These are phyloP conservation scores for Steatornis caripensis DNA, from an alignment of 2,113 vertebrate species.

Conservation along the genomic window DNA sequence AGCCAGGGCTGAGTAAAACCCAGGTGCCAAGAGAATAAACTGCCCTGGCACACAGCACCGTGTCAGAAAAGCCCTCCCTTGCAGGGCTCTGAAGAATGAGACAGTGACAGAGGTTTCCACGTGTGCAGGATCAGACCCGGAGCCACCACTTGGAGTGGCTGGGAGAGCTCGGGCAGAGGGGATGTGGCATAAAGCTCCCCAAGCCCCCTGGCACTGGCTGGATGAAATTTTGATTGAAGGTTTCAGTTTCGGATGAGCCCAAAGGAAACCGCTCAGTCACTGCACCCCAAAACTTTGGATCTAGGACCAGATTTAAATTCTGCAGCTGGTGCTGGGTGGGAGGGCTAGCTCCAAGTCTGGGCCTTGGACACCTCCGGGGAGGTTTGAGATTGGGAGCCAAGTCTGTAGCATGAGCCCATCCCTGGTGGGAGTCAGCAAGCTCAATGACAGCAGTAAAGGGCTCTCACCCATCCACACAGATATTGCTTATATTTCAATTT, in stretches of 20 bases:
- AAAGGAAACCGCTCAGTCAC: neutral
- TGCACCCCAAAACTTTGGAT: neutral
- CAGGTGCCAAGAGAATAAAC: neutral
- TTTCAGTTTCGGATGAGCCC: neutral
- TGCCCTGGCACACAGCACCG: neutral
- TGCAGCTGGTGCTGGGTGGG: neutral
- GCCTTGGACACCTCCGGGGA: neutral
- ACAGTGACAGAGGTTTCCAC: neutral
- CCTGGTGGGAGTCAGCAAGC: neutral
- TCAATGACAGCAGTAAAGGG: neutral
- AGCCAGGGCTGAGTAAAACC: neutral
- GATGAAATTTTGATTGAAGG: neutral
- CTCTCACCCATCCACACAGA: neutral
- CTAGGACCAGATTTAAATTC: neutral
- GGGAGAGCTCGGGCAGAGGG: neutral
- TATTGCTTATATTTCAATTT: neutral
- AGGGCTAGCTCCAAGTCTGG: neutral
- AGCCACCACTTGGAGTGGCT: fast-evolving
- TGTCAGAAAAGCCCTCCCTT: neutral
- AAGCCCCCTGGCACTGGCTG: fast-evolving
- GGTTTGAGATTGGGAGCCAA: neutral
- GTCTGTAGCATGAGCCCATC: neutral
- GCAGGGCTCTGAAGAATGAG: neutral
- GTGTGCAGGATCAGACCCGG: neutral
- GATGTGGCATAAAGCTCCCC: neutral